Evolutionary conservation across 2,797 vertebrate species (phyloP), one percentile per base, ranked within the genome.

Genomic region (Epinephelus malabaricus): DNA sequence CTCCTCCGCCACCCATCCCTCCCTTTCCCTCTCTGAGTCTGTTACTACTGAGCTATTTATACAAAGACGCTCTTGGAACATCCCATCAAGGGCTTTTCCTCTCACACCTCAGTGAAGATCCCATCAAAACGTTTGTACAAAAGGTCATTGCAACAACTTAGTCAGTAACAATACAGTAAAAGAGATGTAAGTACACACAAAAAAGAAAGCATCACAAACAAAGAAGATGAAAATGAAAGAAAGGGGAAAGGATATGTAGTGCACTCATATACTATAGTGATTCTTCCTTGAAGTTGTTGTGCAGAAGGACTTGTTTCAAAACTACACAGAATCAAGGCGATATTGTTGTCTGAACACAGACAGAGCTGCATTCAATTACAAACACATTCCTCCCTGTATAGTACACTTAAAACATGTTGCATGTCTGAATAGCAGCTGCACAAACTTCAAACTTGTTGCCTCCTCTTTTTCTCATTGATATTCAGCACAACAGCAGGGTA

Each of bases 81-180:
- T 93, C 91, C 86, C 54, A 87, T 92, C 81, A 82, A 79, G 77
- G 59, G 82, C 73, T 90, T 90, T 79, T 78, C 69, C 64, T 62
- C 63, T 81, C 70, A 40, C 75, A 61, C 58, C 66, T 34, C 34
- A 7, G 3, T 7, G 30, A 43, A 61, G 60, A 81, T 67, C 66
- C 40, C 51, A 18, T 4, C 18, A 62, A 38, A 27, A 66, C 58
- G 14, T 55, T 9, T 46, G 62, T 34, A 40, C 21, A 30, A 23
- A 46, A 51, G 40, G 30, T 60, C 46, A 18, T 1, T 21, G 11
- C 63, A 60, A 60, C 23, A 55, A 9, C n/a, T 11, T 40, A 56
- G 10, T 14, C 45, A 55, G 25, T 38, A 45, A 25, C 2, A 54
- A 7, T 2, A 25, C 9, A 30, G 17, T 53, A 0, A 38, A 53